Evolutionary conservation across 2,888 invertebrate genomes (phyloP), one percentile per base, ranked within the genome.

Genomic region (Exocentrus adspersus): DNA sequence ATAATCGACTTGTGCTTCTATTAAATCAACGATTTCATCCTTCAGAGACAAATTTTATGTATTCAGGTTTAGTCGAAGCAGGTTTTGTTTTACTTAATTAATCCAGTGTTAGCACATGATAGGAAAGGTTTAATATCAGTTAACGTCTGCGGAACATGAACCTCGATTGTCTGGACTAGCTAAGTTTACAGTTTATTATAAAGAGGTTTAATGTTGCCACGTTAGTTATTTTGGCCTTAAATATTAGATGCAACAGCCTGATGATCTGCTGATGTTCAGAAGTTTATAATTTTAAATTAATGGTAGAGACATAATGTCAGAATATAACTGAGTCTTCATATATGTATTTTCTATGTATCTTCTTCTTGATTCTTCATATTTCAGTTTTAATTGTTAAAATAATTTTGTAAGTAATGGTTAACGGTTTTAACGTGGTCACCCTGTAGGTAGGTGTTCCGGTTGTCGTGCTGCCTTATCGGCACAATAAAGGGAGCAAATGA

Each of bases 401-500:
- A n/a, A n/a, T n/a, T n/a, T n/a, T n/a, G n/a, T n/a, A n/a, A n/a
- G n/a, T n/a, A n/a, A n/a, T n/a, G n/a, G n/a, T n/a, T n/a, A n/a
- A n/a, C n/a, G n/a, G n/a, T n/a, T n/a, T n/a, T n/a, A n/a, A n/a
- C n/a, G n/a, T n/a, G n/a, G n/a, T n/a, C n/a, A n/a, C n/a, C n/a
- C n/a, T n/a, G n/a, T n/a, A n/a, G n/a, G n/a, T n/a, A n/a, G n/a
- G n/a, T n/a, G 24, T 24, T 24, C 7, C 24, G 7, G 24, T 7
- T 24, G 24, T 24, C 24, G 7, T 3, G 7, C 7, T 24, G 20
- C 14, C 41, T 54, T 17, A 54, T 43, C 10, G 30, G 43, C 43
- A 42, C 28, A 54, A 54, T 43, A 42, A 43, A 16, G 41, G 17
- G 54, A 21, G 43, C 10, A 14, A 30, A 43, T 43, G 24, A 54